These are phyloP conservation scores for Sphaerodactylus townsendi DNA, from an alignment of 2,113 vertebrate species.

Conservation along the genomic window DNA sequence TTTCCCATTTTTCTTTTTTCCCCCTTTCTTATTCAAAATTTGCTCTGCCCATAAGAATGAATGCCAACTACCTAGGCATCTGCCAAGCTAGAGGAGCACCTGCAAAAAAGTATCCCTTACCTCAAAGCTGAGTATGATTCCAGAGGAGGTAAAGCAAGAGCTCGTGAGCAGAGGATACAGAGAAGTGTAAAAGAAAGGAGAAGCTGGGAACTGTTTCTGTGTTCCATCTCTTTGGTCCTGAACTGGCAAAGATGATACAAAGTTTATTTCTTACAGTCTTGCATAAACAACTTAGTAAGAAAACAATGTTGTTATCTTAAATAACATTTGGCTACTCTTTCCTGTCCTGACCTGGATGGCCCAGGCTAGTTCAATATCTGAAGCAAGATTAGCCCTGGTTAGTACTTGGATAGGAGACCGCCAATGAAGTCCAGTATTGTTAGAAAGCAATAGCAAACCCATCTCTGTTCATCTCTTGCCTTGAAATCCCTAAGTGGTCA, in stretches of 20 bases:
- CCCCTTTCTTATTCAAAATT: not conserved
- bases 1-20: not conserved
- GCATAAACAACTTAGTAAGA: not conserved
- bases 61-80: not conserved
- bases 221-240: slow-evolving; percentile 83
- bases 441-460: no score
- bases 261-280: not conserved
- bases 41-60: not conserved
- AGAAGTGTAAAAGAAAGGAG: slow-evolving; percentile 82
- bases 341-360: no score
- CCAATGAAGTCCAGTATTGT: no score
- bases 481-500: no score
- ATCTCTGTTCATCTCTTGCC: no score
- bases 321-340: not conserved
- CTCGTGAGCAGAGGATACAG: slow-evolving; percentile 81
- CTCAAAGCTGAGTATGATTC: slow-evolving; percentile 76
- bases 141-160: slow-evolving; percentile 77
- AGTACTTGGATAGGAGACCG: no score
- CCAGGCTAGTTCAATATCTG: no score
- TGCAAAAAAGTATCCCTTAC: slow-evolving; percentile 68
- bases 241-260: slow-evolving; percentile 3
- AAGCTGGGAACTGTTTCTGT: slow-evolving; percentile 81
- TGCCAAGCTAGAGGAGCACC: not conserved
- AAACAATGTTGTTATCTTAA: not conserved
- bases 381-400: no score